Conservation (phyloP, 2,113 vertebrate species). For the Puffinus mauretanicus region DNA sequence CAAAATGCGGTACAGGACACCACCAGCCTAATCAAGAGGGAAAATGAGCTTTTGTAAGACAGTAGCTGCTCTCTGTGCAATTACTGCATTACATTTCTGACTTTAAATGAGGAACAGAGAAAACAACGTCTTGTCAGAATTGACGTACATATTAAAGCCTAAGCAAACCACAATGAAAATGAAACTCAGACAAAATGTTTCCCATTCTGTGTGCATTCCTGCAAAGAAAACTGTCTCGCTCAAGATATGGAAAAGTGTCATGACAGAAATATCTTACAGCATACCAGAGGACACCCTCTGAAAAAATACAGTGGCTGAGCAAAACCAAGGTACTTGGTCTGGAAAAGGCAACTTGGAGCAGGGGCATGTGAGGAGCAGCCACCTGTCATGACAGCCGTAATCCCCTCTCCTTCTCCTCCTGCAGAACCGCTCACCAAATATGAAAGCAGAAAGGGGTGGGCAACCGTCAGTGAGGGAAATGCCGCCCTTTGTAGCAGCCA, state of each 20-base stretch:
- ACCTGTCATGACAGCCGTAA: background rate
- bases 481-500: background rate
- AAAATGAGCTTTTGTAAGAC: background rate
- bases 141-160: background rate
- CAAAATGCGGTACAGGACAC: background rate
- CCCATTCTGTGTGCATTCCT: background rate
- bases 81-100: background rate
- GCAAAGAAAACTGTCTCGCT: background rate
- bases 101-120: background rate
- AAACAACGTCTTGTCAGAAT: background rate
- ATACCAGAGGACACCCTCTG: background rate
- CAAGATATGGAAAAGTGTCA: background rate
- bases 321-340: background rate
- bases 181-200: background rate
- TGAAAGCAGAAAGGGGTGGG: background rate
- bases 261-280: background rate
- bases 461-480: background rate
- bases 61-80: background rate
- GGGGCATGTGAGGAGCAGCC: background rate
- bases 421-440: fast-evolving
- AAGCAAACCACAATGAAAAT: background rate
- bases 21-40: background rate
- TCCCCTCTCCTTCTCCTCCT: background rate
- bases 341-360: background rate
- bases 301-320: background rate